Conservation (phyloP, 1,140 invertebrate species). For the Hirudo medicinalis region DNA sequence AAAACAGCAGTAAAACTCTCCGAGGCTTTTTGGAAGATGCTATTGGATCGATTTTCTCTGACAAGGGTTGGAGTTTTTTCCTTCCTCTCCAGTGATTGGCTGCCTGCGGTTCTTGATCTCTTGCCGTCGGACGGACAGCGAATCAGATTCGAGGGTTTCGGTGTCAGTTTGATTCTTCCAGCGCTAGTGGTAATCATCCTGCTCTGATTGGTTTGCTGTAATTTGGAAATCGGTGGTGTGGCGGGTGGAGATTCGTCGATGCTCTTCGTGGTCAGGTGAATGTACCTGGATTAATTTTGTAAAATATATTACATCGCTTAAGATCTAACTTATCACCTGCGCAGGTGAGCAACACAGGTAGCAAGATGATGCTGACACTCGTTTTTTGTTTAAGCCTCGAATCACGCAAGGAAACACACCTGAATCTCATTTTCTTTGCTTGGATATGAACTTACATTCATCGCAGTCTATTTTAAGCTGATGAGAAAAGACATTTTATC, state of each 20-base stretch:
- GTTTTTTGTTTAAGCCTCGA: too few species aligned
- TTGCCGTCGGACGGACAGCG: too few species aligned
- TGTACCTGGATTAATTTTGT: conserved; percentile 1
- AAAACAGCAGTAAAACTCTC: neutral
- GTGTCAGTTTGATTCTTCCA: neutral
- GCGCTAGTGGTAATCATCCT: neutral
- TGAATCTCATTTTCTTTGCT: too few species aligned
- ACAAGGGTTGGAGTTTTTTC: neutral
- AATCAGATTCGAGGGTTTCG: too few species aligned
- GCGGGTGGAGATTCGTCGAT: neutral
- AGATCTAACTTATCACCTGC: too few species aligned
- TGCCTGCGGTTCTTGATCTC: neutral
- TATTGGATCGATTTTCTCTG: neutral
- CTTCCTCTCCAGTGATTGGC: neutral
- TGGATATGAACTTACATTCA: neutral
- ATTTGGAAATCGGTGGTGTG: neutral
- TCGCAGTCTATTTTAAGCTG: neutral
- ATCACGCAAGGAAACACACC: too few species aligned
- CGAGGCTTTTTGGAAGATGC: conserved; percentile 3
- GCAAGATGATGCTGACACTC: too few species aligned
- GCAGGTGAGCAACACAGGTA: too few species aligned
- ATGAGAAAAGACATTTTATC: neutral
- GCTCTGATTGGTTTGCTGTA: neutral
- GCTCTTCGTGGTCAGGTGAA: neutral
- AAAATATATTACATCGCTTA: neutral